A percentile compares a stretch with the other conserved stretches of the same genome.
Conservation (phyloP, 2,113 vertebrate species). For the Reinhardtius hippoglossoides region DNA sequence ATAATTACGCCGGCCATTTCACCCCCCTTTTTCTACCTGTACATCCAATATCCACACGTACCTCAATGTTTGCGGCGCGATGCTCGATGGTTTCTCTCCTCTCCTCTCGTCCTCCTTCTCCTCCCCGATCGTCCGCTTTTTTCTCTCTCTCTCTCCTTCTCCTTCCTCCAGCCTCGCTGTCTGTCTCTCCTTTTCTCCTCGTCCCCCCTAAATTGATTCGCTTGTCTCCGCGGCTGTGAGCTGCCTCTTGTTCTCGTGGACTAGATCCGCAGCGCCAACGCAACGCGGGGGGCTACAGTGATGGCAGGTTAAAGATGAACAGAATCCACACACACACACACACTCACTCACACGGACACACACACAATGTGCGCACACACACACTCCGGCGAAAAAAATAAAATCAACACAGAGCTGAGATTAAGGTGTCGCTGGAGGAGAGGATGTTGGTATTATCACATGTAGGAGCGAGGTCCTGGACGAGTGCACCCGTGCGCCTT, state of each 20-base stretch:
- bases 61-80: slow-evolving; percentile 63
- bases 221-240: slow-evolving; percentile 76
- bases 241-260: slow-evolving; percentile 75
- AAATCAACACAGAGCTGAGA: slow-evolving; percentile 10
- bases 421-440: slow-evolving; percentile 45
- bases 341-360: background rate
- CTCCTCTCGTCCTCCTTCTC: slow-evolving; percentile 37
- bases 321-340: slow-evolving; percentile 59
- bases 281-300: slow-evolving; percentile 75
- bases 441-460: slow-evolving; percentile 59
- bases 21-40: slow-evolving; percentile 55
- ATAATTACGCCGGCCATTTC: slow-evolving; percentile 73
- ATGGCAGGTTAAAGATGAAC: slow-evolving; percentile 69
- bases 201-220: slow-evolving; percentile 72
- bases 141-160: background rate
- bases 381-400: background rate
- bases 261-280: slow-evolving; percentile 82
- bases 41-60: slow-evolving; percentile 55
- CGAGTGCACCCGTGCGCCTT: slow-evolving; percentile 71
- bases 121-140: slow-evolving; percentile 46
- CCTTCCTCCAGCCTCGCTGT: slow-evolving; percentile 52
- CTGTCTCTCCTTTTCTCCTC: slow-evolving; percentile 54
- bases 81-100: slow-evolving; percentile 64
- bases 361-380: background rate
- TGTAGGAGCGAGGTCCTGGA: slow-evolving; percentile 58